A percentile compares a stretch with the other conserved stretches of the same genome.
Conservation (phyloP, 2,797 vertebrate genomes). For the Eidolon dupreanum region DNA sequence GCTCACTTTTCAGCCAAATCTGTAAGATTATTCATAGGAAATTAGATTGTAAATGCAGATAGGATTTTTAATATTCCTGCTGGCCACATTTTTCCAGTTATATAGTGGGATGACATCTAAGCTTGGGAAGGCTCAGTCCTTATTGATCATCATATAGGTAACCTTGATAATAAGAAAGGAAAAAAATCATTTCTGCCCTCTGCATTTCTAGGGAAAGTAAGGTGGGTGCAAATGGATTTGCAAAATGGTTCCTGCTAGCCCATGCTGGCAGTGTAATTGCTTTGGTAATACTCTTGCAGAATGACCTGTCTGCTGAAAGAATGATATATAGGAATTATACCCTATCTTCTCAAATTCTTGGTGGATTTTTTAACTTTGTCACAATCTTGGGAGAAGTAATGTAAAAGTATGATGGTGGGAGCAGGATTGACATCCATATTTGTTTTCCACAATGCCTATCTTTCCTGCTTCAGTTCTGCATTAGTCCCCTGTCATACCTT, state of each 20-base stretch:
- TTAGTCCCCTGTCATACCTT: neutral
- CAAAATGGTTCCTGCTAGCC: slow-evolving; percentile 52
- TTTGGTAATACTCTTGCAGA: slow-evolving; percentile 20
- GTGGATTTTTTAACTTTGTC: neutral
- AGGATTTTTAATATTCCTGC: slow-evolving; percentile 74
- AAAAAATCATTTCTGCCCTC: slow-evolving; percentile 59
- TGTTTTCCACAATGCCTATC: neutral
- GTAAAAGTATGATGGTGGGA: neutral
- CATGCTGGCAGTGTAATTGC: slow-evolving; percentile 44
- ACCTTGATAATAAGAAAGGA: slow-evolving; percentile 57
- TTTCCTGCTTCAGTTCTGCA: neutral
- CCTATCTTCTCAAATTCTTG: neutral
- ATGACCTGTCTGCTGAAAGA: slow-evolving; percentile 20
- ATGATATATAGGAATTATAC: slow-evolving; percentile 15
- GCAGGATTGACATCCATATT: neutral
- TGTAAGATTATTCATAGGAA: slow-evolving; percentile 68
- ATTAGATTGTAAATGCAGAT: slow-evolving; percentile 70
- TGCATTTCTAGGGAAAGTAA: slow-evolving; percentile 55
- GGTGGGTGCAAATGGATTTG: slow-evolving; percentile 52
- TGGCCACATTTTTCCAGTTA: slow-evolving; percentile 67
- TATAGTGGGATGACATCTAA: slow-evolving; percentile 45
- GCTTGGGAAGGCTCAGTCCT: slow-evolving; percentile 27
- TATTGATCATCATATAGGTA: slow-evolving; percentile 58
- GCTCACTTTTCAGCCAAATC: slow-evolving; percentile 58
- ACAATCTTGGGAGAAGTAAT: neutral